Conservation (phyloP, 2,113 vertebrate genomes). For the Guaruba guarouba region DNA sequence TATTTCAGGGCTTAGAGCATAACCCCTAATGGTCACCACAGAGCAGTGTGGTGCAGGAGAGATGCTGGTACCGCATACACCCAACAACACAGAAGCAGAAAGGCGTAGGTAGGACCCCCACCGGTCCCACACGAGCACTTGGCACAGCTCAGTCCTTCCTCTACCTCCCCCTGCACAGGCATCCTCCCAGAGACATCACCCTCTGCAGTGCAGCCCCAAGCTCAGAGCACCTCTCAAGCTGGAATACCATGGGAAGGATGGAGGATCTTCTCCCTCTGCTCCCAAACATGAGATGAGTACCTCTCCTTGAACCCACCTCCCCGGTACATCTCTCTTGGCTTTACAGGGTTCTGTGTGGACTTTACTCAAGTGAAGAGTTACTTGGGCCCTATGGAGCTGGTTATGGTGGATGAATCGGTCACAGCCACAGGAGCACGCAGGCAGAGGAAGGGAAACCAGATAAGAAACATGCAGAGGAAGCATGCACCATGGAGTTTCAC, state of each 20-base stretch:
- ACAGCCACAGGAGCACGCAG: accelerated
- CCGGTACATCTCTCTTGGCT: not conserved
- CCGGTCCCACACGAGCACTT: not conserved
- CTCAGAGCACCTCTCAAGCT: not conserved
- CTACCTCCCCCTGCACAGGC: not conserved
- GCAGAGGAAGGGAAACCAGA: not conserved
- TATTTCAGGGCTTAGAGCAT: not conserved
- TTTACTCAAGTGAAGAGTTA: not conserved
- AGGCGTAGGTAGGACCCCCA: not conserved
- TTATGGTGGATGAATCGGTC: not conserved
- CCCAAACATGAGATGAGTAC: not conserved
- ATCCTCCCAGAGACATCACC: accelerated
- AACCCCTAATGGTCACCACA: not conserved
- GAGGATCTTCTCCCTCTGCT: not conserved
- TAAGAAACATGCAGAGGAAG: not conserved
- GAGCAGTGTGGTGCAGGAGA: not conserved
- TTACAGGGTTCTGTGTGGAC: not conserved
- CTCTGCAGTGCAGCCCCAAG: not conserved
- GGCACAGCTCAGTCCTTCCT: accelerated
- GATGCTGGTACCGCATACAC: accelerated
- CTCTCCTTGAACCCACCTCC: not conserved
- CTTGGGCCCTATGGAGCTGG: not conserved
- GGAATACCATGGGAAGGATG: not conserved
- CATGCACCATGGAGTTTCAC: not conserved
- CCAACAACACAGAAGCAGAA: not conserved